Conservation (phyloP, 2,888 invertebrate species). For the Agrochola circellaris region DNA sequence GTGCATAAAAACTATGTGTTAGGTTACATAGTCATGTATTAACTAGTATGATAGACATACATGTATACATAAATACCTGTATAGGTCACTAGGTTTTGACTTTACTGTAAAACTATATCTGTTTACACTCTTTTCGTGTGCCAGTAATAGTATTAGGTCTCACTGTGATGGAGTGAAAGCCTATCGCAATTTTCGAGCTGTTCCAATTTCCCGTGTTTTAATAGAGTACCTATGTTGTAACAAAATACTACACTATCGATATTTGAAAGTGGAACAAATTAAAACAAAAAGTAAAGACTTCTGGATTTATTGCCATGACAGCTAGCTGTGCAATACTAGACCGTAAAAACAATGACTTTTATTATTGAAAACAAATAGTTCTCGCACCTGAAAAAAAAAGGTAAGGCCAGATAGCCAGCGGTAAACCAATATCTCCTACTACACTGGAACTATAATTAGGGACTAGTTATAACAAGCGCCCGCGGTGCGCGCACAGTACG, state of each 20-base stretch:
- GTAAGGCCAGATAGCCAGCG: neutral
- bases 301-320: neutral
- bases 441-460: neutral
- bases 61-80: neutral
- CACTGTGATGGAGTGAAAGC: constrained; percentile 38
- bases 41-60: constrained; percentile 1
- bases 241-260: constrained; percentile 5
- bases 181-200: constrained; percentile 37
- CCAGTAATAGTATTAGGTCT: constrained; percentile 31
- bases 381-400: neutral
- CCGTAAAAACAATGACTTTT: neutral
- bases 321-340: neutral
- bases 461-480: too few relatives aligned
- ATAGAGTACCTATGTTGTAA: constrained; percentile 15
- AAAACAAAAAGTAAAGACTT: neutral
- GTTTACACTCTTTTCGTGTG: constrained; percentile 2
- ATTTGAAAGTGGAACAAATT: constrained; percentile 17
- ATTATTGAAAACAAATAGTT: neutral
- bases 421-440: neutral
- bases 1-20: constrained; percentile 58
- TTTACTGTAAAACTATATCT: constrained; percentile 12
- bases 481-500: too few relatives aligned
- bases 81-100: neutral
- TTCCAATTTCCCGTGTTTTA: constrained; percentile 38
- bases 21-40: neutral